Evolutionary conservation across 2,888 invertebrate genomes (phyloP).

Genomic region (Abscondita cerata): DNA sequence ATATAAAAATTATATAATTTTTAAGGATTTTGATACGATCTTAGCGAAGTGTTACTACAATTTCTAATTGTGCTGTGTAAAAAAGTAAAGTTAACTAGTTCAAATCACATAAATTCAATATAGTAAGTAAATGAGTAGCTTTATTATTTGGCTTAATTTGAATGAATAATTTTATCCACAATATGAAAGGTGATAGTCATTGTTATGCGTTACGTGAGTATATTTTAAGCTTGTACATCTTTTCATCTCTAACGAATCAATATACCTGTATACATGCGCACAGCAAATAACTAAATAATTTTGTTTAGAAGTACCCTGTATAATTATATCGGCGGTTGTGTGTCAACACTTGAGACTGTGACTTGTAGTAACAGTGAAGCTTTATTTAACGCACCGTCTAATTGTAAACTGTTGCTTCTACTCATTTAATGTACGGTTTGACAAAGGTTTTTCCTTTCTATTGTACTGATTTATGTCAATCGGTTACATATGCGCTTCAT

Average conservation of each 20-base stretch:
- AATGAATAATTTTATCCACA: too few relatives aligned
- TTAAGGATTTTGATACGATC: too few relatives aligned
- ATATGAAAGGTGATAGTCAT: constrained; percentile 1
- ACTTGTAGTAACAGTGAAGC: neutral
- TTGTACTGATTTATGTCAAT: constrained; percentile 28
- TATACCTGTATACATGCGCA: constrained; percentile 40
- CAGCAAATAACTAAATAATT: constrained; percentile 37
- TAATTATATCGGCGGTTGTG: constrained; percentile 36
- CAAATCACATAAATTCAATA: too few relatives aligned
- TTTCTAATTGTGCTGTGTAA: too few relatives aligned
- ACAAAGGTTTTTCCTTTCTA: constrained; percentile 19
- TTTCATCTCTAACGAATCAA: constrained; percentile 36
- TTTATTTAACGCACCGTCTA: constrained; percentile 23
- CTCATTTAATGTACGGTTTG: constrained; percentile 25
- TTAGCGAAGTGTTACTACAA: too few relatives aligned
- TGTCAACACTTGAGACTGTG: constrained; percentile 24
- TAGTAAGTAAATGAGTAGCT: too few relatives aligned
- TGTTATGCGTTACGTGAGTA: constrained; percentile 29
- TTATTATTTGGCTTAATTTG: too few relatives aligned
- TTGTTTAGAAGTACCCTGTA: constrained; percentile 36
- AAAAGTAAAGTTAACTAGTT: too few relatives aligned
- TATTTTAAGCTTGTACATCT: constrained; percentile 32
- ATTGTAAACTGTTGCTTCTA: constrained; percentile 33
- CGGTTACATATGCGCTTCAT: neutral
- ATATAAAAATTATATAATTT: too few relatives aligned